Percentiles rank a stretch among this genome's conserved stretches.
phyloP scores from a whole-genome alignment of 2,888 invertebrate genomes.

The Drosophila koepferae region DNA sequence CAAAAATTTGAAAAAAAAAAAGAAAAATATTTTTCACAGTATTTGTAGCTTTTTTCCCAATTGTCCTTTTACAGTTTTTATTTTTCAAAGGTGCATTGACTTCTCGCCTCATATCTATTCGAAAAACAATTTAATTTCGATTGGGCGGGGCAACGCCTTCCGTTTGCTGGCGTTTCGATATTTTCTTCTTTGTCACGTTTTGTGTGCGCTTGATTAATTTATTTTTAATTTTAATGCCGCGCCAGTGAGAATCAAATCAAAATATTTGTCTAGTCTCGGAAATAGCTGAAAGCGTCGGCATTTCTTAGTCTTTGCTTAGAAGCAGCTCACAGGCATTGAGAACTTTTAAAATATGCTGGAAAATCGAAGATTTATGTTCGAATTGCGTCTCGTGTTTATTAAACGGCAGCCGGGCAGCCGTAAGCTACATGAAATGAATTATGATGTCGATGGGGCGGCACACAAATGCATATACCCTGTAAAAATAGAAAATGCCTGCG shows the following conservation, averaged over 20 bases:
- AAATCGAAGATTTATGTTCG: conserved; percentile 62
- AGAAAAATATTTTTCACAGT: conserved; percentile 16
- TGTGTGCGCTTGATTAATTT: conserved; percentile 60
- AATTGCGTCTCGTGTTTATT: conserved; percentile 45
- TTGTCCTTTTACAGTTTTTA: conserved; percentile 56
- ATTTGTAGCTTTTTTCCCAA: conserved; percentile 43
- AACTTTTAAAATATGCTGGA: conserved; percentile 30
- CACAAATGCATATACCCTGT: conserved; percentile 4
- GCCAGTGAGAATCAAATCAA: conserved; percentile 52
- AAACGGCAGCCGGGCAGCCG: conserved; percentile 5
- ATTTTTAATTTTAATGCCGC: conserved; percentile 65
- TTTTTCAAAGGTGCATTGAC: conserved; percentile 53
- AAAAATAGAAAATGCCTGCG: conserved; percentile 1
- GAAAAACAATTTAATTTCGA: conserved; percentile 41
- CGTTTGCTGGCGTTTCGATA: conserved; percentile 1
- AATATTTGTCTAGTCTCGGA: conserved; percentile 56
- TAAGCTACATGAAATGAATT: conserved; percentile 6
- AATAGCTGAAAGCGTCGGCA: conserved; percentile 63
- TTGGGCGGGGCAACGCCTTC: background rate
- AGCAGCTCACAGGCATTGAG: conserved; percentile 3
- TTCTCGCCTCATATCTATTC: conserved; percentile 31
- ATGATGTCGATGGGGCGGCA: conserved; percentile 4
- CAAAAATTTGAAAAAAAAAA: conserved; percentile 24
- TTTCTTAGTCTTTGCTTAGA: conserved; percentile 8
- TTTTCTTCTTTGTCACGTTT: conserved; percentile 42